These are phyloP conservation scores for Drosophila parvula DNA, from an alignment of 1,140 invertebrate genomes.

Conservation along the genomic window DNA sequence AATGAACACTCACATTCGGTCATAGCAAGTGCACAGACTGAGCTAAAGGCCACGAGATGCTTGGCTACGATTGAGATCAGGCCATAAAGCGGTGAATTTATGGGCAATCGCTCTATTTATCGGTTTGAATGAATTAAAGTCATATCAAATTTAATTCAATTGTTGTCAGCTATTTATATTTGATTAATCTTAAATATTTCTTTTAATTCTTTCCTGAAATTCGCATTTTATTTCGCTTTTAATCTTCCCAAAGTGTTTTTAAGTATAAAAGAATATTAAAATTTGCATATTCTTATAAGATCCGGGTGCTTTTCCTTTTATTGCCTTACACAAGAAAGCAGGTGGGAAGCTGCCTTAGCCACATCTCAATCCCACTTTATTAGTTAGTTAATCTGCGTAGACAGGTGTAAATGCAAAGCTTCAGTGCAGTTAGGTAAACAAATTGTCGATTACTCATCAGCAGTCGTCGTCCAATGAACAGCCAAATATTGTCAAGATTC, in stretches of 20 bases:
- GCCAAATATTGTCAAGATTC: slow-evolving; percentile 20
- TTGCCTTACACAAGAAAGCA: neutral
- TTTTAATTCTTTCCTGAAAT: neutral
- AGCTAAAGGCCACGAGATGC: slow-evolving; percentile 9
- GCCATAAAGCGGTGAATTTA: neutral
- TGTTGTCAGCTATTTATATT: neutral
- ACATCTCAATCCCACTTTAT: slow-evolving; percentile 34
- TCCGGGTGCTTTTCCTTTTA: slow-evolving; percentile 23
- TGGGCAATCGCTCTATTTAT: neutral
- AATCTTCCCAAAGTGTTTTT: too few species aligned
- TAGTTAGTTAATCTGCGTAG: slow-evolving; percentile 5
- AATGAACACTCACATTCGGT: slow-evolving; percentile 9
- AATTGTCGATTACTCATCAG: slow-evolving; percentile 28
- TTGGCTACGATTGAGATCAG: neutral
- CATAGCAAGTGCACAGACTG: slow-evolving; percentile 12
- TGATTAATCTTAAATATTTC: too few species aligned
- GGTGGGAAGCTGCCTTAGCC: slow-evolving; percentile 20
- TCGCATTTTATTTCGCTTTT: neutral
- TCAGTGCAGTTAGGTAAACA: slow-evolving; percentile 5
- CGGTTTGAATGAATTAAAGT: neutral
- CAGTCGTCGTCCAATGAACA: slow-evolving; percentile 15
- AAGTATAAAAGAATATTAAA: neutral
- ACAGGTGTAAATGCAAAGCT: slow-evolving; percentile 8
- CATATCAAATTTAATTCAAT: neutral
- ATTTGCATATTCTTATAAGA: slow-evolving; percentile 1